Evolutionary conservation across 2,797 vertebrate genomes (phyloP).

Genomic region (Serranus cabrilla): DNA sequence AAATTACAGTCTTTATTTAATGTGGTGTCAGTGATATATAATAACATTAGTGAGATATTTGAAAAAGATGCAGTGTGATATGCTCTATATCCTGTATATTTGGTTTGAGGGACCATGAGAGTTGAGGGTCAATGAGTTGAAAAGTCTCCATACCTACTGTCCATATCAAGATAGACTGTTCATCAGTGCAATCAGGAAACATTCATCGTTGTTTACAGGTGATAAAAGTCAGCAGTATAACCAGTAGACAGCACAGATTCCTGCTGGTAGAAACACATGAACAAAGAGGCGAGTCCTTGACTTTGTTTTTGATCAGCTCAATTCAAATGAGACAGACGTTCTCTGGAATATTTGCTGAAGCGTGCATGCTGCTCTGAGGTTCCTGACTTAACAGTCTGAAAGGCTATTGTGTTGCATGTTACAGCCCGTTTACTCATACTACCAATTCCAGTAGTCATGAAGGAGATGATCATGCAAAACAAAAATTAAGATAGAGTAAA

Average conservation of each 20-base stretch:
- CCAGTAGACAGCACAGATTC: neutral
- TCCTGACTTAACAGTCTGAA: neutral
- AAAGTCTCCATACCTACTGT: too few relatives aligned
- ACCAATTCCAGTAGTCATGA: too few relatives aligned
- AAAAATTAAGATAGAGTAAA: too few relatives aligned
- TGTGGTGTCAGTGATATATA: too few relatives aligned
- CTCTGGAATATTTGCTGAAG: constrained; percentile 6
- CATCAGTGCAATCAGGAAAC: neutral
- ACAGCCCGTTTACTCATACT: too few relatives aligned
- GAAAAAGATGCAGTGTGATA: too few relatives aligned
- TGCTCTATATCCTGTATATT: too few relatives aligned
- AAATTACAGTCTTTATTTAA: too few relatives aligned
- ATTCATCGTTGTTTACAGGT: neutral
- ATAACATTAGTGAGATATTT: too few relatives aligned
- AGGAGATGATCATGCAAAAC: too few relatives aligned
- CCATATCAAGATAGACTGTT: neutral
- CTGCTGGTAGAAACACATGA: neutral
- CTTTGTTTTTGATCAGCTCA: constrained; percentile 9
- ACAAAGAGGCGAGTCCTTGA: neutral
- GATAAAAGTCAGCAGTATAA: neutral
- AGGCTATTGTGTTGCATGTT: neutral
- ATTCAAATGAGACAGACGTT: constrained; percentile 11
- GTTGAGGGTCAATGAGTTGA: too few relatives aligned
- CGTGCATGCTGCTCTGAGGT: constrained; percentile 1
- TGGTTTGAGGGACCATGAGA: too few relatives aligned